phyloP scores from a whole-genome alignment of 2,113 vertebrate genomes.

The Rhadina sibilatrix region DNA sequence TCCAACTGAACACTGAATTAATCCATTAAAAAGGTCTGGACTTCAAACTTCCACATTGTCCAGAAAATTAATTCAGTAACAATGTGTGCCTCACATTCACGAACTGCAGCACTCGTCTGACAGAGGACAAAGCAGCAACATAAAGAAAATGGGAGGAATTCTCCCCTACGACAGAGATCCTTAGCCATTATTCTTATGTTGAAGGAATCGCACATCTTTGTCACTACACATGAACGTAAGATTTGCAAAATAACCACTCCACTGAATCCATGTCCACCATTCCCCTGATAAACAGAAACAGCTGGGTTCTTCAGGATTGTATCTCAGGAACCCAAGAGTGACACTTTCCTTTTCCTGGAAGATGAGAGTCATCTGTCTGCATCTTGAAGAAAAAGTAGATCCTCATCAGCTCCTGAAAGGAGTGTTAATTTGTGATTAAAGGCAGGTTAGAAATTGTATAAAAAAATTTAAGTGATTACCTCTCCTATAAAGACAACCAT shows the following conservation, averaged over 20 bases:
- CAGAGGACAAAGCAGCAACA: not conserved
- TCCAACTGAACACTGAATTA: not conserved
- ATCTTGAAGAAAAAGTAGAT: not conserved
- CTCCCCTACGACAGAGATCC: not conserved
- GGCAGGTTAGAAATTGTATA: not conserved
- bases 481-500: conserved; percentile 96
- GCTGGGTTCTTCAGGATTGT: not conserved
- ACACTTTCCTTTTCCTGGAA: not conserved
- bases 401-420: not conserved
- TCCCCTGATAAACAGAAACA: not conserved
- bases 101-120: not conserved
- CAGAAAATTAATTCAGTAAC: not conserved
- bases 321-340: not conserved
- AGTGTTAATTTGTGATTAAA: not conserved
- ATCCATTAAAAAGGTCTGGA: not conserved
- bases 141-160: not conserved
- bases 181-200: not conserved
- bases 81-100: not conserved
- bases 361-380: not conserved
- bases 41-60: not conserved
- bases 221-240: not conserved
- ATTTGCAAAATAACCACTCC: not conserved
- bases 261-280: not conserved
- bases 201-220: not conserved
- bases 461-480: conserved; percentile 75